phyloP scores from a whole-genome alignment of 2,797 vertebrate species.

The Tarsius wallacei region DNA sequence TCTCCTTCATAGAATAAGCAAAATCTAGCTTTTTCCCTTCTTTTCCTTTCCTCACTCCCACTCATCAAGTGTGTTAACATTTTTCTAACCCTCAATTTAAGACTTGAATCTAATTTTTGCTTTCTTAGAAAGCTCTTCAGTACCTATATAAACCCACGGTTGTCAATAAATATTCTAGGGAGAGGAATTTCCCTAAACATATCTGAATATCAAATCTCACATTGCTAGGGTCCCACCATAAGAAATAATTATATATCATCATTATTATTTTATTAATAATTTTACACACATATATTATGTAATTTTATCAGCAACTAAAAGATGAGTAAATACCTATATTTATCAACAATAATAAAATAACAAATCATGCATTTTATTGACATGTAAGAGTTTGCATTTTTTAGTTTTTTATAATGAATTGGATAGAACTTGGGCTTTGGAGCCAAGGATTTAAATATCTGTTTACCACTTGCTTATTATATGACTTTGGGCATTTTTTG shows the following conservation, averaged over 20 bases:
- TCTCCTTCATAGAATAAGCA: not conserved
- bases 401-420: not conserved
- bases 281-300: not conserved
- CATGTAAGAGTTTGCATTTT: not conserved
- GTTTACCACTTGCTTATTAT: not conserved
- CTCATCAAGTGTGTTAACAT: not conserved
- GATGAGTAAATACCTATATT: not conserved
- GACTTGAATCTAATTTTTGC: not conserved
- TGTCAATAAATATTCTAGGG: not conserved
- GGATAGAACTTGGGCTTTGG: not conserved
- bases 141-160: not conserved
- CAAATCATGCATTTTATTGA: conserved; percentile 4
- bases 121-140: not conserved
- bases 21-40: not conserved
- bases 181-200: not conserved
- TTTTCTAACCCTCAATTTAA: not conserved
- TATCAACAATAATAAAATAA: not conserved
- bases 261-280: conserved; percentile 8
- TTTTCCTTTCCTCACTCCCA: not conserved
- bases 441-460: not conserved
- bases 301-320: not conserved
- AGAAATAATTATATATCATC: not conserved
- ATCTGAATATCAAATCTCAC: not conserved
- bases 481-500: not conserved
- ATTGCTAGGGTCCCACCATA: not conserved